phyloP scores from a whole-genome alignment of 1,140 invertebrate genomes.

The Pseudomyrmex gracilis region DNA sequence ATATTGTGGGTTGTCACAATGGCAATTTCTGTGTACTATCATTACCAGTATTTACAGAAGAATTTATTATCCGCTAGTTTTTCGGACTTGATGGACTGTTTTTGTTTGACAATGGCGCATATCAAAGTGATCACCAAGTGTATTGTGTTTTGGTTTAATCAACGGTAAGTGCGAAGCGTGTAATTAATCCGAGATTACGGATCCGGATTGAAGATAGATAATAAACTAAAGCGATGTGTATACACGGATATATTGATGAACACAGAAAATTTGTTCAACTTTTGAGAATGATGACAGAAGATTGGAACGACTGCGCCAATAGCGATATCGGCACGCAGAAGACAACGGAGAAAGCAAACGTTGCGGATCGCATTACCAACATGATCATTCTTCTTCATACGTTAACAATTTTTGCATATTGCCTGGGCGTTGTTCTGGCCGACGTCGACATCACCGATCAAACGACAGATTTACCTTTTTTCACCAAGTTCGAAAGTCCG shows the following conservation, averaged over 20 bases:
- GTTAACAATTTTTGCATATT: neutral
- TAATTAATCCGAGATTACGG: constrained; percentile 1
- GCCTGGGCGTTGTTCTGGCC: neutral
- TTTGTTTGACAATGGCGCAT: neutral
- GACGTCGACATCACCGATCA: constrained; percentile 4
- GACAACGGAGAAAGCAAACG: neutral
- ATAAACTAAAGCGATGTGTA: too few relatives aligned
- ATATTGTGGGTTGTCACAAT: constrained; percentile 20
- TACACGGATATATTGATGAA: too few relatives aligned
- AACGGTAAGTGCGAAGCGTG: constrained; percentile 2
- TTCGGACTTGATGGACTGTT: constrained; percentile 22
- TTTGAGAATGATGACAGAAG: neutral
- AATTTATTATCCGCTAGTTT: constrained; percentile 5
- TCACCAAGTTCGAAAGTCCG: neutral
- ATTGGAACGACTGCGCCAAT: constrained; percentile 6
- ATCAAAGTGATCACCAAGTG: constrained; percentile 32
- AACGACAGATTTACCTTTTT: neutral
- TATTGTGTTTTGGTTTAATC: constrained; percentile 26
- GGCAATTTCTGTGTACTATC: neutral
- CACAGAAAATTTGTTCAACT: constrained; percentile 24
- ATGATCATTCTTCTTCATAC: neutral
- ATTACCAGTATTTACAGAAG: constrained; percentile 19
- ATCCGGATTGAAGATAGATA: too few relatives aligned
- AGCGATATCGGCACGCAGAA: neutral
- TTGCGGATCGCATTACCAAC: neutral